Evolutionary conservation across 92 coral and sea anemone genomes (phyloP), one percentile per base, ranked within the genome.

Genomic region (Phenganax marumi): DNA sequence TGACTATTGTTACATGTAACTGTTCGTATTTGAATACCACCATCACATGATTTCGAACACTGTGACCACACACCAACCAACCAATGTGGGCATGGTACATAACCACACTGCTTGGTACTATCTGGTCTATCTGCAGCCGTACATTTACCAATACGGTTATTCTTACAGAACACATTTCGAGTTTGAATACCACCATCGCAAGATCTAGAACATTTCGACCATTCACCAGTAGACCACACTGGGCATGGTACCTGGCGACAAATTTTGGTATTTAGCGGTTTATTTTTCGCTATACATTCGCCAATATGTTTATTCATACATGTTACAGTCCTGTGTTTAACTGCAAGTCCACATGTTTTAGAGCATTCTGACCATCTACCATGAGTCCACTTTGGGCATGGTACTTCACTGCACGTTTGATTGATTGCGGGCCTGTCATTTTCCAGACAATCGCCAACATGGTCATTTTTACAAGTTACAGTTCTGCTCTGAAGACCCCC

Each of bases 321-420:
- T 8, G 11, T 16, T 18, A 95, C 98, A 1, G 85, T 84, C 12
- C 98, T 86, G 58, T 85, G 90, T 8, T 90, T 91, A 47, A 88
- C 85, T 33, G 97, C 98, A 50, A 76, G 79, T 0, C 94, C 97
- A 75, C 98, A 95, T 0, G 95, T 85, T 63, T 87, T 86, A 48
- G 98, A 95, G 60, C 81, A 77, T 77, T 60, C 39, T 9, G 68
- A 53, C 81, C 81, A 77, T 60, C 56, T 16, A 24, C 81, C 70
- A 77, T 14, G 22, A 33, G 21, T 3, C 81, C 81, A 77, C 49
- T 54, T 51, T 39, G 81, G 81, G 50, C 81, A 77, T 77, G 81
- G n/a, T 55, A 43, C 69, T 5, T 77, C 25, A 25, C 81, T 23
- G 43, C 81, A 77, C 14, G 26, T 55, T 22, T 55, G 24, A 14